Conservation (phyloP, 1,140 invertebrate genomes). For the Steinernema feltiae region DNA sequence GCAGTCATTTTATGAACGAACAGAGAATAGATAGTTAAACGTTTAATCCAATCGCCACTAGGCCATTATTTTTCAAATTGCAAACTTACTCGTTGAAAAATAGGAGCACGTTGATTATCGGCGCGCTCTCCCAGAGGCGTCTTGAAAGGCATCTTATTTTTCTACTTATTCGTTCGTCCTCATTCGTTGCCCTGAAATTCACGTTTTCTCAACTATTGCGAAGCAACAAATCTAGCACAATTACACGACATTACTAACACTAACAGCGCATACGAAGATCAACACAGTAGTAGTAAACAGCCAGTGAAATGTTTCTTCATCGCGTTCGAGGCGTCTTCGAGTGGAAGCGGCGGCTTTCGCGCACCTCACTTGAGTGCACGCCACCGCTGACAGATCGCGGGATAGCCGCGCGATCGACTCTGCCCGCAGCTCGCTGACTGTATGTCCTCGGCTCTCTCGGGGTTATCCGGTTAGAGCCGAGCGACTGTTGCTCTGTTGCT, state of each 20-base stretch:
- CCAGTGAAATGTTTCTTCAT: background rate
- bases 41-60: too few relatives aligned
- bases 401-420: background rate
- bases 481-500: background rate
- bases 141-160: constrained; percentile 47
- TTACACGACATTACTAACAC: constrained; percentile 1
- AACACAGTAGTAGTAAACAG: constrained; percentile 15
- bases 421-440: too few relatives aligned
- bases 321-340: background rate
- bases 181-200: constrained; percentile 4
- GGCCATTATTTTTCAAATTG: too few relatives aligned
- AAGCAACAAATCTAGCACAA: background rate
- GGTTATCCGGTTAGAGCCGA: background rate
- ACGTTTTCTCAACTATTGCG: background rate
- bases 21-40: too few relatives aligned
- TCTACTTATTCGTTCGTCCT: constrained; percentile 12
- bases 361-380: background rate
- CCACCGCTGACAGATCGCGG: background rate
- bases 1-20: too few relatives aligned
- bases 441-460: too few relatives aligned
- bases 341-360: background rate
- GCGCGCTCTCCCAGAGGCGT: constrained; percentile 47
- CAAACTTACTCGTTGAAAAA: constrained; percentile 43
- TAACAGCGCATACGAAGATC: too few relatives aligned
- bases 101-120: constrained; percentile 46